These are phyloP conservation scores for Alligator sinensis DNA, from an alignment of 2,113 vertebrate genomes.

Conservation along the genomic window DNA sequence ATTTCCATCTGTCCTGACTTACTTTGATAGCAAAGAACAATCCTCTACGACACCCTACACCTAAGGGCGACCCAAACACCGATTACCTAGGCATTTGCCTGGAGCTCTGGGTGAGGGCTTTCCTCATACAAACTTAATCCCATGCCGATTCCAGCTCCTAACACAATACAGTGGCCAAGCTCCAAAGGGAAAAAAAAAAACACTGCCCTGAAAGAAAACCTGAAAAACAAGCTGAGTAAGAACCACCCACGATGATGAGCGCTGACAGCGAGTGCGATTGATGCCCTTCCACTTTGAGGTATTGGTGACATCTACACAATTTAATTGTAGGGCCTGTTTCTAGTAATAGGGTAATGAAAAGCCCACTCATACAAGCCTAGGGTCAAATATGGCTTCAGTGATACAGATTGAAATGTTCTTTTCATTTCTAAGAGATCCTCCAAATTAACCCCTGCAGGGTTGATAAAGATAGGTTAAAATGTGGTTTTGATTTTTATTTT, in stretches of 20 bases:
- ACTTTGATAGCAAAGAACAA: not conserved
- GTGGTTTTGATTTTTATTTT: too few relatives aligned
- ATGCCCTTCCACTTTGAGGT: slow-evolving; percentile 24
- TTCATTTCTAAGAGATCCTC: not conserved
- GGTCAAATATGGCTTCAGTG: not conserved
- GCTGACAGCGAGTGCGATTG: slow-evolving; percentile 14
- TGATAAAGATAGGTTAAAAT: too few relatives aligned
- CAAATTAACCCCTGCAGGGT: not conserved
- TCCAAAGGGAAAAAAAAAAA: not conserved
- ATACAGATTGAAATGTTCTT: not conserved
- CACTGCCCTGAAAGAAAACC: not conserved
- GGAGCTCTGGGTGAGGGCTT: not conserved
- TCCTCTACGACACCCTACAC: not conserved
- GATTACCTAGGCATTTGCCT: not conserved
- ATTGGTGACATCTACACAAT: slow-evolving; percentile 37
- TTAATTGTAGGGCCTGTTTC: not conserved
- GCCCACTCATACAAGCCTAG: not conserved
- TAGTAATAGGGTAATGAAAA: not conserved
- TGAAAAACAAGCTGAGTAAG: slow-evolving; percentile 42
- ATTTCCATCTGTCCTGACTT: not conserved
- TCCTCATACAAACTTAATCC: slow-evolving; percentile 12
- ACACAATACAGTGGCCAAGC: slow-evolving; percentile 18
- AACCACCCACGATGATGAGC: slow-evolving; percentile 51
- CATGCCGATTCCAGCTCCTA: not conserved
- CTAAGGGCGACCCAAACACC: not conserved